phyloP scores from a whole-genome alignment of 2,797 vertebrate species.

The Craterocephalus amniculus region DNA sequence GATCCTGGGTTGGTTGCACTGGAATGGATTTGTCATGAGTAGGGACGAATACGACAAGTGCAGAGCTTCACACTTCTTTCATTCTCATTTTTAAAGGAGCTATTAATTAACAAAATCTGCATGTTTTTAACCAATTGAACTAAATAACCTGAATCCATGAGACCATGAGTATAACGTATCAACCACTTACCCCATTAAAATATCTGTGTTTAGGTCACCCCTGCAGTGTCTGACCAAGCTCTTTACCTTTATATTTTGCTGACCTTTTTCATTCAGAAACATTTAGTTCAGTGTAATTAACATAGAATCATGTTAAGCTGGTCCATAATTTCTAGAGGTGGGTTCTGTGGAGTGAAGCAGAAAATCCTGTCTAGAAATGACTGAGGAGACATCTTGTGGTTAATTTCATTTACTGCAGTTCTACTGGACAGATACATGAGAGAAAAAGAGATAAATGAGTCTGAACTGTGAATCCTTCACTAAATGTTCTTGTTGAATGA shows the following conservation, averaged over 20 bases:
- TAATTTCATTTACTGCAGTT: background rate
- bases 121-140: too few relatives aligned
- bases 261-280: background rate
- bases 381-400: constrained; percentile 25
- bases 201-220: background rate
- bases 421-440: too few relatives aligned
- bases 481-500: too few relatives aligned
- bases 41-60: background rate
- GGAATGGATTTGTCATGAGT: too few relatives aligned
- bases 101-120: too few relatives aligned
- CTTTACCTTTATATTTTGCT: background rate
- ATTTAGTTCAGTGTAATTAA: background rate
- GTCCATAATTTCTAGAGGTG: too few relatives aligned
- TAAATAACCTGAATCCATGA: too few relatives aligned
- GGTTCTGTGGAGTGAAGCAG: background rate
- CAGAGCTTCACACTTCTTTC: background rate
- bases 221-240: background rate
- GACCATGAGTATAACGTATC: background rate
- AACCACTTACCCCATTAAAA: background rate
- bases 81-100: background rate
- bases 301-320: background rate
- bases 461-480: too few relatives aligned
- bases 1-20: background rate
- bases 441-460: too few relatives aligned
- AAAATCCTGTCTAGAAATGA: background rate